A percentile compares a stretch with the other conserved stretches of the same genome.
Evolutionary conservation across 2,888 invertebrate species (phyloP).

Genomic region (Peribatodes rhomboidaria): DNA sequence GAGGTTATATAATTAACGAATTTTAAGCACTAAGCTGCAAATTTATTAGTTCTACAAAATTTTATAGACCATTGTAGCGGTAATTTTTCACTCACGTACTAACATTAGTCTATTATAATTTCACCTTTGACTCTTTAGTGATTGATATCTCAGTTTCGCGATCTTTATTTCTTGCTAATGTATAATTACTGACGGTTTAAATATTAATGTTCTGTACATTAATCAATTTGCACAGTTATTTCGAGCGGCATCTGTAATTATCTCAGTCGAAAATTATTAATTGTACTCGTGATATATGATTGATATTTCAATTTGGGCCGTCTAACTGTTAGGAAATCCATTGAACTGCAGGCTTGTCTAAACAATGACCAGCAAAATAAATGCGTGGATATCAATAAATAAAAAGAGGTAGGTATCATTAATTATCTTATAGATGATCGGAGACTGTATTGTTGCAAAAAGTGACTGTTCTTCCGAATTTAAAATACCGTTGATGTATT

Average conservation of each 20-base stretch:
- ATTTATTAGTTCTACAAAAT: conserved; percentile 12
- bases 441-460: conserved; percentile 31
- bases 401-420: not conserved
- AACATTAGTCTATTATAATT: conserved; percentile 18
- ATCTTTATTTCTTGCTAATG: conserved; percentile 41
- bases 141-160: conserved; percentile 58
- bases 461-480: conserved; percentile 20
- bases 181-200: conserved; percentile 40
- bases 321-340: conserved; percentile 55
- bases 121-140: conserved; percentile 46
- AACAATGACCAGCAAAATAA: conserved; percentile 36
- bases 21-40: not conserved
- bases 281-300: conserved; percentile 52
- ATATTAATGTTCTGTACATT: conserved; percentile 40
- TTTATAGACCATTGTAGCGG: conserved; percentile 21
- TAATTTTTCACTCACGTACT: conserved; percentile 26
- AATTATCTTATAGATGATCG: conserved; percentile 26
- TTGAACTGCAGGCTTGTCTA: conserved; percentile 37
- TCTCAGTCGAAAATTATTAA: conserved; percentile 49
- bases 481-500: not conserved
- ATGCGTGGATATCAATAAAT: conserved; percentile 19
- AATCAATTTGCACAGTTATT: conserved; percentile 44
- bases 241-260: conserved; percentile 36
- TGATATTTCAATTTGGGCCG: conserved; percentile 57
- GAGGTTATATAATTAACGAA: conserved; percentile 4